phyloP scores from a whole-genome alignment of 2,113 vertebrate species.

The Ranitomeya variabilis region DNA sequence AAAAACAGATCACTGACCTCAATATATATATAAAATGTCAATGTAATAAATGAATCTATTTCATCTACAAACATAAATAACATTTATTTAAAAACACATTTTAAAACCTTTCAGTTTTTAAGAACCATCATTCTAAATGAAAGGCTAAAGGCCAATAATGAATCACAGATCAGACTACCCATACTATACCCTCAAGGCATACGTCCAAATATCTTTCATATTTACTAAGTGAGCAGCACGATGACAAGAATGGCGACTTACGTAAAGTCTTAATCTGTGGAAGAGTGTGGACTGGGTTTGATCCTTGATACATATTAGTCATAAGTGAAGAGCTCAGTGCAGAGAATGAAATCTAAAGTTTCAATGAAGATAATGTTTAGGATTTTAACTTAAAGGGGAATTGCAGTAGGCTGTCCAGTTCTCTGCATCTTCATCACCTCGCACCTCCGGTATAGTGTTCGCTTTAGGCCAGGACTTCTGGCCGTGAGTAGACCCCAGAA shows the following conservation, averaged over 20 bases:
- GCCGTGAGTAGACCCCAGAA: no score
- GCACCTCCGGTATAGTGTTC: no score
- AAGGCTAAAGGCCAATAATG: not conserved
- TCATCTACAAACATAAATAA: no score
- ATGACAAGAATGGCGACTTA: not conserved
- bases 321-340: not conserved
- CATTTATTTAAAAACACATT: not conserved
- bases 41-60: no score
- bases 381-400: not conserved
- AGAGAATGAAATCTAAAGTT: not conserved
- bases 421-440: no score
- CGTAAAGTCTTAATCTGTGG: not conserved
- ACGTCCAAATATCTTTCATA: not conserved
- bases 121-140: not conserved
- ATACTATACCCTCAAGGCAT: not conserved
- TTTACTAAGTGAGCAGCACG: not conserved
- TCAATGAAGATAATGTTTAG: not conserved
- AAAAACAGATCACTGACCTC: no score
- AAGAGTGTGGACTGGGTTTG: not conserved
- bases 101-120: not conserved
- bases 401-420: no score
- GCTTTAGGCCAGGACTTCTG: no score
- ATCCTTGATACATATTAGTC: not conserved
- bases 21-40: no score
- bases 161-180: not conserved